phyloP scores from a whole-genome alignment of 1,140 invertebrate species.

The Zaprionus ghesquierei region DNA sequence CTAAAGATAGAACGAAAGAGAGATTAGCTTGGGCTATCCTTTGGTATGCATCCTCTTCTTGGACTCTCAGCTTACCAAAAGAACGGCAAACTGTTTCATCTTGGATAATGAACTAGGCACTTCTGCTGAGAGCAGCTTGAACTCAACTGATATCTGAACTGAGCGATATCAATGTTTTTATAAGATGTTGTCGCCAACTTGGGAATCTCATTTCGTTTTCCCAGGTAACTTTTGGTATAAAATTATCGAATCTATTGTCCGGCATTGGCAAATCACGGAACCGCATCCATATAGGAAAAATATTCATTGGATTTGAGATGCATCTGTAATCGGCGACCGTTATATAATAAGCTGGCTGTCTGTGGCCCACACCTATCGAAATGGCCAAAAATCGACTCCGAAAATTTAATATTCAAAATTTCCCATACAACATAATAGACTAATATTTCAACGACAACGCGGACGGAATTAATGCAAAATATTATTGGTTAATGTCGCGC shows the following conservation, averaged over 20 bases:
- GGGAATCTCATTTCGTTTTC: constrained; percentile 39
- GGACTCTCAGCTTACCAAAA: constrained; percentile 59
- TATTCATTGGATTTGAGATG: constrained; percentile 54
- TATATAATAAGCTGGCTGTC: constrained; percentile 58
- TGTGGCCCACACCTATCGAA: constrained; percentile 14
- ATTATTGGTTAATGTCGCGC: constrained; percentile 55
- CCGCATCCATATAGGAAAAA: constrained; percentile 46
- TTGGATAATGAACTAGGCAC: constrained; percentile 33
- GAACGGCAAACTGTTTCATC: constrained; percentile 62
- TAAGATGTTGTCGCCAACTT: constrained; percentile 31
- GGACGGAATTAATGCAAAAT: constrained; percentile 65
- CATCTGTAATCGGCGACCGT: constrained; percentile 36
- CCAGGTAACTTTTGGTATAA: constrained; percentile 47
- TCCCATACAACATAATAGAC: constrained; percentile 58
- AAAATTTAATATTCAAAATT: constrained; percentile 45
- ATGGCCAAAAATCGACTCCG: constrained; percentile 19
- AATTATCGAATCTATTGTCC: constrained; percentile 65
- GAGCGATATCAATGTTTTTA: constrained; percentile 60
- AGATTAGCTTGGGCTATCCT: neutral
- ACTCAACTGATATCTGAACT: constrained; percentile 58
- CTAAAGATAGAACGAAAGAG: constrained; percentile 22
- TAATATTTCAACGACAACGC: constrained; percentile 56
- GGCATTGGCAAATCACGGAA: constrained; percentile 74
- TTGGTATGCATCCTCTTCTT: neutral
- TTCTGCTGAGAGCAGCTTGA: constrained; percentile 31